phyloP scores from a whole-genome alignment of 2,888 invertebrate genomes.

The Drosophila siamana region DNA sequence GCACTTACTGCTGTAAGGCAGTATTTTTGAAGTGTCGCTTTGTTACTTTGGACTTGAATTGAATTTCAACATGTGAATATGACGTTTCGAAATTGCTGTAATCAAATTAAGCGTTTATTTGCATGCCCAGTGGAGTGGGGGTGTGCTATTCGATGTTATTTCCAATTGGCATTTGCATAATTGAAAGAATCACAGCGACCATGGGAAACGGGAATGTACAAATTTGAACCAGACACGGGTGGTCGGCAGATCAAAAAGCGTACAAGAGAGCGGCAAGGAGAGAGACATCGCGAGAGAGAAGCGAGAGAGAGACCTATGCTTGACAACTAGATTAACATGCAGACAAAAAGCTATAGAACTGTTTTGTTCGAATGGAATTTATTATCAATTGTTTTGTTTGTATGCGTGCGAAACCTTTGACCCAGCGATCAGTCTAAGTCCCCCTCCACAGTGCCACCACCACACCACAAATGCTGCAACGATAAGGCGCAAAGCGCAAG shows the following conservation, averaged over 20 bases:
- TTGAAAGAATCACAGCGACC: constrained; percentile 26
- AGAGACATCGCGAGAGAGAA: constrained; percentile 2
- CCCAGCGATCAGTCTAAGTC: constrained; percentile 8
- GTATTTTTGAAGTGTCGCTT: constrained; percentile 39
- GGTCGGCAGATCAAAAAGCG: constrained; percentile 20
- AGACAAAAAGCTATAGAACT: constrained; percentile 3
- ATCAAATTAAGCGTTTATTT: constrained; percentile 62
- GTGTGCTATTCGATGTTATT: constrained; percentile 5
- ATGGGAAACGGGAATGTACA: constrained; percentile 33
- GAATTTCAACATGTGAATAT: constrained; percentile 58
- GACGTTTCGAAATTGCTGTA: constrained; percentile 65
- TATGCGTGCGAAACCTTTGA: constrained; percentile 55
- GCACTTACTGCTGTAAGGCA: constrained; percentile 23
- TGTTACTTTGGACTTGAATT: constrained; percentile 70
- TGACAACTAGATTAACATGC: constrained; percentile 72
- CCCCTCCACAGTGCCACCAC: not conserved
- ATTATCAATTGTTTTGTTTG: constrained; percentile 52
- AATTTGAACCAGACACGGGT: constrained; percentile 12
- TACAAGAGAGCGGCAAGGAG: not conserved
- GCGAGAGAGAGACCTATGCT: constrained; percentile 42
- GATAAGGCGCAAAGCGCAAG: constrained; percentile 37
- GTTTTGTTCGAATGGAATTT: constrained; percentile 31
- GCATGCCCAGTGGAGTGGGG: constrained; percentile 30
- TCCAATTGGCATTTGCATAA: constrained; percentile 52
- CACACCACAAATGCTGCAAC: not conserved